Percentiles rank a stretch among this genome's conserved stretches.
These are phyloP conservation scores for Gastrophysa polygoni DNA, from an alignment of 2,888 invertebrate species.

Conservation along the genomic window DNA sequence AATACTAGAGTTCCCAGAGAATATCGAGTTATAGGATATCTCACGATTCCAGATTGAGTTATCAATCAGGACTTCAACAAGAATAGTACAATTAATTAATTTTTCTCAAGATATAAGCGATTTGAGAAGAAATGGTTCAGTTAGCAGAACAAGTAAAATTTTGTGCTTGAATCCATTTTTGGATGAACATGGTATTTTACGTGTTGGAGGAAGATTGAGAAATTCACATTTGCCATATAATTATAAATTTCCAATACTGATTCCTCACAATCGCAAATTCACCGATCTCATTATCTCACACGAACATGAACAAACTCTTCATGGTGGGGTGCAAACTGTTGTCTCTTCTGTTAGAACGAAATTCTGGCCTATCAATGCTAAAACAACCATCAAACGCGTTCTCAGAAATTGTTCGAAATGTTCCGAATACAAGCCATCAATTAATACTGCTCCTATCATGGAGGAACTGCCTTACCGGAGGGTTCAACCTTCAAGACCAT, in stretches of 20 bases:
- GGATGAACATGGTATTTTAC: conserved; percentile 12
- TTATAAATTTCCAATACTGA: conserved; percentile 7
- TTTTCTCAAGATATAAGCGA: conserved; percentile 5
- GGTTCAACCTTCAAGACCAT: conserved; percentile 21
- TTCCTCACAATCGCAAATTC: conserved; percentile 17
- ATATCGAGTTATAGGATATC: no score
- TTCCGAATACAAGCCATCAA: conserved; percentile 25
- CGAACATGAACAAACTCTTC: conserved; percentile 9
- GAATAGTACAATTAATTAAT: neutral
- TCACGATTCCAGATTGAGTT: no score
- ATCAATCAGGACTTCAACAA: no score
- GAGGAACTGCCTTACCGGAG: conserved; percentile 26
- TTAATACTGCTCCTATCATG: conserved; percentile 22
- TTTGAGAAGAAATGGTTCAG: neutral
- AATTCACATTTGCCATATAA: conserved; percentile 5
- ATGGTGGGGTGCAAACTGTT: conserved; percentile 15
- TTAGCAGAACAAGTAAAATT: conserved; percentile 10
- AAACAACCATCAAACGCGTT: conserved; percentile 6
- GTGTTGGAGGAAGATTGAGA: conserved; percentile 17
- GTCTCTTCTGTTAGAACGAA: neutral
- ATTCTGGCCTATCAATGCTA: conserved; percentile 19
- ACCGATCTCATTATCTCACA: conserved; percentile 15
- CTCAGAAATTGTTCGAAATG: conserved; percentile 19
- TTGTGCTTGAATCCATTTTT: conserved; percentile 14
- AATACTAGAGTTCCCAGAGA: no score